Percentiles rank a stretch among this genome's conserved stretches.
Conservation (phyloP, 2,113 vertebrate genomes). For the Halichoerus grypus region DNA sequence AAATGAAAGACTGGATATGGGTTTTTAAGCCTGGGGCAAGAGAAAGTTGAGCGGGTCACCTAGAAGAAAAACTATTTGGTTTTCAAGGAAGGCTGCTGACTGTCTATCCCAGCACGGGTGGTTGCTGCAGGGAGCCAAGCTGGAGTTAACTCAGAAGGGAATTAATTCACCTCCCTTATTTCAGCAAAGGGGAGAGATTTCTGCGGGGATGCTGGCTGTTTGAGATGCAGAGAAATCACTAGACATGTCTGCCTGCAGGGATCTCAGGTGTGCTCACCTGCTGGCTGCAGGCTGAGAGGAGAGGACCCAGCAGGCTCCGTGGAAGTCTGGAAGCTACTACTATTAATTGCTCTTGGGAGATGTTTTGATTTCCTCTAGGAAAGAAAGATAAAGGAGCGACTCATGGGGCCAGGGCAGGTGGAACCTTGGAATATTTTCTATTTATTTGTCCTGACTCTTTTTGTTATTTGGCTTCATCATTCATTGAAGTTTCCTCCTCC, state of each 20-base stretch:
- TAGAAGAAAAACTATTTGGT: slow-evolving; percentile 80
- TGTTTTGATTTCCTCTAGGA: slow-evolving; percentile 56
- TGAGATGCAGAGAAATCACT: slow-evolving; percentile 74
- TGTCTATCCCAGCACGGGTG: slow-evolving; percentile 69
- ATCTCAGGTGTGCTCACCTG: slow-evolving; percentile 62
- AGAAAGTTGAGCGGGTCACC: slow-evolving; percentile 81
- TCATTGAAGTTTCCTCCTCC: slow-evolving; percentile 21
- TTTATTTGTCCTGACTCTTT: slow-evolving; percentile 20
- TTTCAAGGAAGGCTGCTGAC: slow-evolving; percentile 77
- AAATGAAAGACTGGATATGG: slow-evolving; percentile 83
- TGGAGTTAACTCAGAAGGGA: slow-evolving; percentile 79
- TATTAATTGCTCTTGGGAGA: slow-evolving; percentile 67
- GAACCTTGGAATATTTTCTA: slow-evolving; percentile 42
- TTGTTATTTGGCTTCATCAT: slow-evolving; percentile 53
- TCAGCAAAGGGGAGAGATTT: slow-evolving; percentile 73
- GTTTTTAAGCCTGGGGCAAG: slow-evolving; percentile 82
- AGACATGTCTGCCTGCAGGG: slow-evolving; percentile 71
- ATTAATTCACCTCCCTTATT: slow-evolving; percentile 74
- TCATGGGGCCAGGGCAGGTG: not conserved
- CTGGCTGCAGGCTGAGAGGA: not conserved
- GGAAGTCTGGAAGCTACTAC: slow-evolving; percentile 54
- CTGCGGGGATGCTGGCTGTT: slow-evolving; percentile 71
- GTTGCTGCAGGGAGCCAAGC: slow-evolving; percentile 62
- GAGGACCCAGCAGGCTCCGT: not conserved
- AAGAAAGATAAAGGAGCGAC: slow-evolving; percentile 50